Evolutionary conservation across 1,140 invertebrate genomes (phyloP).

Genomic region (Ceratina australensis): DNA sequence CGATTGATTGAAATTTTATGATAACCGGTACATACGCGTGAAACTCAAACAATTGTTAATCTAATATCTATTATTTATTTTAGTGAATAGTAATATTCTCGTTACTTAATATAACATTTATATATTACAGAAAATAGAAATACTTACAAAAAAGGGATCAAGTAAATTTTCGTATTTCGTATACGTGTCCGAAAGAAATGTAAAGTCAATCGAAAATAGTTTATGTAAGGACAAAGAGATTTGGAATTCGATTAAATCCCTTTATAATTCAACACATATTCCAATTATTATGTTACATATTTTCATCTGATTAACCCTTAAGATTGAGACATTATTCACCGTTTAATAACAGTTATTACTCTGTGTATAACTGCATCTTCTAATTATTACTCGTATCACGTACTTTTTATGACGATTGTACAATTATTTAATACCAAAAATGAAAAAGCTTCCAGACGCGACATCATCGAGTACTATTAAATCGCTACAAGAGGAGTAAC

Average conservation of each 20-base stretch:
- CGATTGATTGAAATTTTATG: not conserved
- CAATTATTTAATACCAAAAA: conserved; percentile 17
- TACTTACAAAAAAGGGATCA: too few species aligned
- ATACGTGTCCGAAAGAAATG: too few species aligned
- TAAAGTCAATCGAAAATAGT: not conserved
- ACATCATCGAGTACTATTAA: not conserved
- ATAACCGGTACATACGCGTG: not conserved
- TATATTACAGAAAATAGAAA: too few species aligned
- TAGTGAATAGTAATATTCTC: not conserved
- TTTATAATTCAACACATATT: conserved; percentile 7
- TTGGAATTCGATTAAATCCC: conserved; percentile 11
- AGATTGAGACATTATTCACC: not conserved
- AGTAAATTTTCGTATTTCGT: too few species aligned
- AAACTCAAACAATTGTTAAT: too few species aligned
- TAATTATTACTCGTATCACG: conserved; percentile 30
- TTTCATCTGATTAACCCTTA: not conserved
- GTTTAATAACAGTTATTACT: conserved; percentile 22
- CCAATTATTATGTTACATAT: conserved; percentile 8
- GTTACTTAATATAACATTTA: not conserved
- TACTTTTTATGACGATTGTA: conserved; percentile 22
- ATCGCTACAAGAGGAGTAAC: not conserved
- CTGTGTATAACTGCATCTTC: conserved; percentile 3
- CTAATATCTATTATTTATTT: not conserved
- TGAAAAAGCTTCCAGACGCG: not conserved
- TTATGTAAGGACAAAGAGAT: conserved; percentile 29